phyloP scores from a whole-genome alignment of 2,797 vertebrate genomes.

The Ispidina picta region DNA sequence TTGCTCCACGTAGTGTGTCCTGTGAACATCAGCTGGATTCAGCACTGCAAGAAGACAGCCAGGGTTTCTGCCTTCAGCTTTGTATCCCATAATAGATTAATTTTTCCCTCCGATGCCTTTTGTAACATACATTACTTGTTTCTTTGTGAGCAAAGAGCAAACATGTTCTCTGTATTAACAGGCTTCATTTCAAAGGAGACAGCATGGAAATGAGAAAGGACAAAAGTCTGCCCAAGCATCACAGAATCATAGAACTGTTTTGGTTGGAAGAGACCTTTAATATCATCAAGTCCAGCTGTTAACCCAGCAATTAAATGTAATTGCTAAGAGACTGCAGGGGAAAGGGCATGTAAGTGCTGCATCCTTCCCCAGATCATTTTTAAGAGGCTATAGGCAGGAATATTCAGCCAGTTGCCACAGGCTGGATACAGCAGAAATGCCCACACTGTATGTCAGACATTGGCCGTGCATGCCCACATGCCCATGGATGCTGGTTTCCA shows the following conservation, averaged over 20 bases:
- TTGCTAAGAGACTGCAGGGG: background rate
- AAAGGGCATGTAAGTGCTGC: background rate
- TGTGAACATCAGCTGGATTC: background rate
- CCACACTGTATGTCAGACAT: accelerated
- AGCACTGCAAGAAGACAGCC: background rate
- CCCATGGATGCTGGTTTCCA: accelerated
- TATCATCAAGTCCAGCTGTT: no score
- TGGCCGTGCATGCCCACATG: accelerated
- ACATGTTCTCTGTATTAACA: background rate
- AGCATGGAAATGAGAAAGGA: background rate
- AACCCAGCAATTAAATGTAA: background rate
- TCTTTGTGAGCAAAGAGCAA: background rate
- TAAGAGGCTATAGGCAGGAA: background rate
- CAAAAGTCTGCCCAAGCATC: background rate
- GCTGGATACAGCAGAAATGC: background rate
- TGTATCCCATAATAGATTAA: background rate
- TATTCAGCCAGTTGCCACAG: background rate
- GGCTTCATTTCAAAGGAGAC: background rate
- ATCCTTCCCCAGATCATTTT: background rate
- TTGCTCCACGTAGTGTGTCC: background rate
- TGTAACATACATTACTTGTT: background rate
- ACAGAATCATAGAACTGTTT: no score
- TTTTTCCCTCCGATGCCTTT: background rate
- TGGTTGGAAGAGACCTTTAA: no score
- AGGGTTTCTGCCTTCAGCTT: background rate